Conservation (phyloP, 2,888 invertebrate species). For the Drosophila fulvimacula region DNA sequence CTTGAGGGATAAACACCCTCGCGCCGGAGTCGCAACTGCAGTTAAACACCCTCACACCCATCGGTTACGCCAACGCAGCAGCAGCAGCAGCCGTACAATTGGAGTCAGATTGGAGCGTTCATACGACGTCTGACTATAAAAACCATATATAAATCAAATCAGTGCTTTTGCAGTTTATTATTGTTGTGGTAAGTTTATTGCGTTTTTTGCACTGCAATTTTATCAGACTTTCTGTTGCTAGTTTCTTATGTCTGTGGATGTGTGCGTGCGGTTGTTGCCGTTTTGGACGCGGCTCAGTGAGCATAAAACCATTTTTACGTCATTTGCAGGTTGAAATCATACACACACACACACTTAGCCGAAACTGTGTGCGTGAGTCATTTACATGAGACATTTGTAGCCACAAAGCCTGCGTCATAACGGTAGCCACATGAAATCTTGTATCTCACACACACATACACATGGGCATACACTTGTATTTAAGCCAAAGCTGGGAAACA, state of each 20-base stretch:
- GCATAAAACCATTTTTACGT: constrained; percentile 71
- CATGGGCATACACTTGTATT: neutral
- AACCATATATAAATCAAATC: constrained; percentile 23
- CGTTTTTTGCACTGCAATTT: constrained; percentile 14
- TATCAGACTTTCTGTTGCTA: constrained; percentile 49
- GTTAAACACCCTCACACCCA: constrained; percentile 10
- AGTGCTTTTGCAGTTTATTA: constrained; percentile 39
- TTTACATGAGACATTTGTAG: constrained; percentile 30
- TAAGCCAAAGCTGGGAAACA: constrained; percentile 13
- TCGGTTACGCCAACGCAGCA: constrained; percentile 49
- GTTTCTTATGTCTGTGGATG: constrained; percentile 23
- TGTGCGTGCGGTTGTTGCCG: constrained; percentile 38
- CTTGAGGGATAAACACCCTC: constrained; percentile 18
- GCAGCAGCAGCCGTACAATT: constrained; percentile 39
- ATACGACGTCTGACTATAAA: constrained; percentile 16
- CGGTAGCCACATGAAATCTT: constrained; percentile 20
- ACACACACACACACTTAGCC: constrained; percentile 1
- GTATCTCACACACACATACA: constrained; percentile 13
- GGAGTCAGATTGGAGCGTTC: constrained; percentile 49
- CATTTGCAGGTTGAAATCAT: constrained; percentile 63
- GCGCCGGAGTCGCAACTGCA: constrained; percentile 29
- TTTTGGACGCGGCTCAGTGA: constrained; percentile 69
- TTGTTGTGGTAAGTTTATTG: constrained; percentile 59
- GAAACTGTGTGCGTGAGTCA: constrained; percentile 47
- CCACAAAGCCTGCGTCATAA: constrained; percentile 27